Evolutionary conservation across 92 coral and sea anemone genomes (phyloP).

Genomic region (Zoanthus sansibaricus): DNA sequence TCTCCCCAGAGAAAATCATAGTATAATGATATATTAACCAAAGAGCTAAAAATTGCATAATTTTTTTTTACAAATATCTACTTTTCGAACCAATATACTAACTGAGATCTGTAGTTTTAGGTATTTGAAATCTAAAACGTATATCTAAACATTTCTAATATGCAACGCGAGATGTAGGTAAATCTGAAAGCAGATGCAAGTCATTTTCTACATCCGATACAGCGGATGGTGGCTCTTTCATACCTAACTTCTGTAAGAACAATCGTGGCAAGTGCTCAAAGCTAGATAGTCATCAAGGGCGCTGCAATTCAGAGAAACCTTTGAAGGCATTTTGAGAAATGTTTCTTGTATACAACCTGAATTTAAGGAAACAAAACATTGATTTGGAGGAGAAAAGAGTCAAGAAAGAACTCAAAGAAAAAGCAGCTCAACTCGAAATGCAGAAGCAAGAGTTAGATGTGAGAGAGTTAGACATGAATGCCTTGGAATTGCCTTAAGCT

Average conservation of each 20-base stretch:
- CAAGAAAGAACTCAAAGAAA: slow-evolving; percentile 53
- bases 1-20: slow-evolving; percentile 7
- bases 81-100: not conserved
- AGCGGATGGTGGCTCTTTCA: slow-evolving; percentile 29
- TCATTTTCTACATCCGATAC: slow-evolving; percentile 23
- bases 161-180: not conserved
- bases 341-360: slow-evolving; percentile 53
- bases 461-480: not conserved
- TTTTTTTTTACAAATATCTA: not conserved
- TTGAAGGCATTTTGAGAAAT: slow-evolving; percentile 63
- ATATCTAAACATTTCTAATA: slow-evolving; percentile 28
- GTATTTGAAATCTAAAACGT: not conserved
- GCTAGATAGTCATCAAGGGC: slow-evolving; percentile 63
- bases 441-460: not conserved
- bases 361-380: slow-evolving; percentile 48
- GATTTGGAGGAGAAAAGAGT: no score
- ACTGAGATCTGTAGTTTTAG: not conserved
- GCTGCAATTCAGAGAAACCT: slow-evolving; percentile 64
- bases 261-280: slow-evolving; percentile 55
- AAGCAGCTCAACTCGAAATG: slow-evolving; percentile 39
- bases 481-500: no score
- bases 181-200: not conserved
- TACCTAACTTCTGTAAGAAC: slow-evolving; percentile 43
- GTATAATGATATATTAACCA: not conserved
- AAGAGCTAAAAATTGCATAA: not conserved